Evolutionary conservation across 2,113 vertebrate species (phyloP), one percentile per base, ranked within the genome.

Genomic region (Grallaria varia): DNA sequence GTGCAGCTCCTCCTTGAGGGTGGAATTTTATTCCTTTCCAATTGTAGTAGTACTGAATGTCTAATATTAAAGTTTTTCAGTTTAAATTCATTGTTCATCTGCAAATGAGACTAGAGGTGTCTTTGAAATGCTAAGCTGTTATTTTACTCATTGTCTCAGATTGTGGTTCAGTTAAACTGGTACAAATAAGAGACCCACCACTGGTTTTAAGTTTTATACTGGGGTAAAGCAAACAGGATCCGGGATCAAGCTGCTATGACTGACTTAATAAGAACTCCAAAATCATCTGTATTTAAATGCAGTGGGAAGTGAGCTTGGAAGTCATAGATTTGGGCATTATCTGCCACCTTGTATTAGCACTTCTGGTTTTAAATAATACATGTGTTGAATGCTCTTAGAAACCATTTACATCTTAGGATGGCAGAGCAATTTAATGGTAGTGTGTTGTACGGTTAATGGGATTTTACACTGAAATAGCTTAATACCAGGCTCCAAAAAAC

Each of bases 401-500:
- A 78, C 83, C 85, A 93, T 96, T 97, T 93, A 93, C 69, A 74
- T 92, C 49, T 89, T 88, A 78, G 92, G 85, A 84, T 68, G 66
- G 90, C 73, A 90, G 85, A 68, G 76, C 56, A 89, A 90, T 95
- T 86, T 95, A 92, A 81, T 84, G 68, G 76, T 60, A 77, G 52
- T 50, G 21, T 93, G 86, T 93, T 94, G 78, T 35, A 92, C 31
- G 88, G 88, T 87, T 96, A 97, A 96, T 93, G 92, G 95, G 86
- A 95, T 94, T 96, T 96, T 96, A 87, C 88, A 94, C 16, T 94
- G 95, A 90, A 97, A 90, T 60, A 96, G 60, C 64, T 86, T 93
- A 93, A 96, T 89, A 96, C 52, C 49, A 89, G 60, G 72, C 88
- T 92, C 83, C 76, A 76, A 90, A 94, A 96, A 92, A 72, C 53